Conservation (phyloP, 1,140 invertebrate genomes). For the Drosophila carrolli region DNA sequence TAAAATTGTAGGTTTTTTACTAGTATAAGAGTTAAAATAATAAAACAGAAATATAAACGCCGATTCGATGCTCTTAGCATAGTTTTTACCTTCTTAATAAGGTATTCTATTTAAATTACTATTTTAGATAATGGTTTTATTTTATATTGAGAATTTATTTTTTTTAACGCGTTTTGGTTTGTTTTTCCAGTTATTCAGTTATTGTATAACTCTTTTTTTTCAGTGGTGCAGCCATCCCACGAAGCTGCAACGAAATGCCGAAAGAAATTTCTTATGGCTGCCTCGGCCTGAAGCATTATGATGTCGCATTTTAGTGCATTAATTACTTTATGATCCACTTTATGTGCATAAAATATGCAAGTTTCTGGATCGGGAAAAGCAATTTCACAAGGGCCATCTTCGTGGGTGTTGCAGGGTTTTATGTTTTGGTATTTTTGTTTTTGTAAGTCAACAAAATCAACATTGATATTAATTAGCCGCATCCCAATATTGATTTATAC, state of each 20-base stretch:
- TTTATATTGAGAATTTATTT: too few species aligned
- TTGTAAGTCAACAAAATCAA: constrained; percentile 41
- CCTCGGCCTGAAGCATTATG: constrained; percentile 63
- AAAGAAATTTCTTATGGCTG: constrained; percentile 58
- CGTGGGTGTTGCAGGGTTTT: constrained; percentile 66
- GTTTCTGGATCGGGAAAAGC: constrained; percentile 47
- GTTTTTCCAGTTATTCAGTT: too few species aligned
- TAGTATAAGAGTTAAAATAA: too few species aligned
- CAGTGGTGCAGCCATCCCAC: constrained; percentile 56
- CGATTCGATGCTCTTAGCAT: too few species aligned
- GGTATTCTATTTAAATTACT: too few species aligned
- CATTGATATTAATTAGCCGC: constrained; percentile 72
- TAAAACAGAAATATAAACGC: too few species aligned
- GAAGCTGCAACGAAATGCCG: constrained; percentile 50
- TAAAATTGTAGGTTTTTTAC: too few species aligned
- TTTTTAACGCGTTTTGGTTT: too few species aligned
- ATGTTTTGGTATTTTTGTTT: constrained; percentile 5
- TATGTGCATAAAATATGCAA: constrained; percentile 76
- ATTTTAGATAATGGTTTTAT: too few species aligned
- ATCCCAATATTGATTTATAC: constrained; percentile 64
- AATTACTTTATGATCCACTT: constrained; percentile 84
- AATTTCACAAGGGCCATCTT: constrained; percentile 46
- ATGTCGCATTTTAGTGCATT: constrained; percentile 84
- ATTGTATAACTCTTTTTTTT: too few species aligned
- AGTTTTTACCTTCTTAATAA: too few species aligned